Base-by-base conservation (phyloP, 2,888 invertebrate genomes). In the Drosophila antonietae region DNA sequence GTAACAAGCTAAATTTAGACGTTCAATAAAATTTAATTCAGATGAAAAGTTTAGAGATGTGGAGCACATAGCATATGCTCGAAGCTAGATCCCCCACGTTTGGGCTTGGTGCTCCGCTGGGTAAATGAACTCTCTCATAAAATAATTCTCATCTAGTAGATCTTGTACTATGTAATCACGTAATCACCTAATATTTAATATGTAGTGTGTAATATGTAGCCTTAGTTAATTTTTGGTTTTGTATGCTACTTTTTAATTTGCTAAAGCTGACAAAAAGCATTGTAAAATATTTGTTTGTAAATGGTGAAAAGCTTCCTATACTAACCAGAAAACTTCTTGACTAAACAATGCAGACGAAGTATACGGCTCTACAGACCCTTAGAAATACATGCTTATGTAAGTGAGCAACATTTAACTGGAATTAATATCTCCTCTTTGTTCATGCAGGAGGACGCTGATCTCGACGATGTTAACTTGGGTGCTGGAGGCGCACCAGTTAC, bases 371-470 rank as follows among this genome's bases (percentile, higher is more conserved):
- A 39, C 33, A 52, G 33, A 44, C 43, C 20, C 10, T 10, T 43
- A 20, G 31, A 44, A 6, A 28, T 9, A 28, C 28, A 28, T 28
- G 3, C 28, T 28, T 28, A 31, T 6, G 5, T 37, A 14, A 15
- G 1, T 33, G 2, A 31, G 3, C 12, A 8, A 10, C 2, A 44
- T 41, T 35, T 57, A 20, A 71, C 23, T 9, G 8, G 8, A 18
- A 41, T 12, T 39, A 7, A 14, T 49, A 59, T 33, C 15, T 28
- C 20, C 20, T 31, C n/a, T 64, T 37, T 68, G 18, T 46, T 0
- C 51, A 79, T 85, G 39, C 79, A 93, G 93, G 93, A 93, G 84
- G 93, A 93, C 68, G 90, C 84, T 70, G 93, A 93, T 79, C 88
- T 92, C 51, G 93, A 93, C 44, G 93, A 93, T 77, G 88, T 92